These are phyloP conservation scores for Mesaphorura yosii DNA, from an alignment of 1,140 invertebrate genomes.

Conservation along the genomic window DNA sequence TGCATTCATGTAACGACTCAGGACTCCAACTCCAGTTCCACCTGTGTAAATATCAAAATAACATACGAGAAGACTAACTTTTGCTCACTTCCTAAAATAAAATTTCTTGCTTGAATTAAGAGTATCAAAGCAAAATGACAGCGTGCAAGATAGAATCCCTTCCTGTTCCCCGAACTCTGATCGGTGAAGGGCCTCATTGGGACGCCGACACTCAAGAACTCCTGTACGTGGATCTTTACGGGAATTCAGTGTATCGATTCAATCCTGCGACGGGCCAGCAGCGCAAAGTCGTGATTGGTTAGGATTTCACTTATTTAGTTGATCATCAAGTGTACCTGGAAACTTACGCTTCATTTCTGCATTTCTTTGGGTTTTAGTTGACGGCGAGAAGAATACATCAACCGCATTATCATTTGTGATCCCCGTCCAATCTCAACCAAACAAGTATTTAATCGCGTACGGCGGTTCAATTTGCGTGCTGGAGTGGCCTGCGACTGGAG, in stretches of 20 bases:
- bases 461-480: constrained; percentile 50
- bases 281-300: constrained; percentile 34
- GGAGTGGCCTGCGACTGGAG: constrained; percentile 27
- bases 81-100: too few relatives aligned
- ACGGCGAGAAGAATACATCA: constrained; percentile 5
- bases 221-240: constrained; percentile 54
- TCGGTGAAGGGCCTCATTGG: constrained; percentile 54
- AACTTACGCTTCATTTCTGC: background rate
- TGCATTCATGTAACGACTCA: too few relatives aligned
- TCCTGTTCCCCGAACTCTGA: too few relatives aligned
- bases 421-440: constrained; percentile 48
- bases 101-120: too few relatives aligned
- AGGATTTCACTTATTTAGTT: background rate
- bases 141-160: too few relatives aligned
- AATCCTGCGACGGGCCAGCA: constrained; percentile 42
- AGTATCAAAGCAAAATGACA: too few relatives aligned
- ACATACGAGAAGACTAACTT: too few relatives aligned
- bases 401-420: constrained; percentile 42
- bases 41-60: too few relatives aligned
- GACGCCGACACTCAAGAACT: constrained; percentile 46
- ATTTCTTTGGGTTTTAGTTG: background rate
- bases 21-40: too few relatives aligned
- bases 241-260: constrained; percentile 44
- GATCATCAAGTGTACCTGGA: background rate
- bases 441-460: constrained; percentile 53